Evolutionary conservation across 1,140 invertebrate genomes (phyloP), one percentile per base, ranked within the genome.

Genomic region (Neotoxoptera formosana): DNA sequence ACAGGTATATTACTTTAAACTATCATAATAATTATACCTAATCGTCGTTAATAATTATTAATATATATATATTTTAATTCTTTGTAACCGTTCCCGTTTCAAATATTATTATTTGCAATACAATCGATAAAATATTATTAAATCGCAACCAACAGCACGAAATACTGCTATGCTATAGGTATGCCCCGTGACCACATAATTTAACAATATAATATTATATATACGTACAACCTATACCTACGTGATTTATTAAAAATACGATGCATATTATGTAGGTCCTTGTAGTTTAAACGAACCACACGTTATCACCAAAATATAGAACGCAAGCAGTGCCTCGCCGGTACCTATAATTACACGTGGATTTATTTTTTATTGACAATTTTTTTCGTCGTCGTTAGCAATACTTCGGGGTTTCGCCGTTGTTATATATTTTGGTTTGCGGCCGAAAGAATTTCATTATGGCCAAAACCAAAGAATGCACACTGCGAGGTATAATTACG

Each of bases 401-500:
- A 14, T 90, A 60, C 51, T 41, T n/a, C 60, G 17, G 23, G 88
- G 56, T 60, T 90, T 60, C 23, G 41, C 53, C 34, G 36, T 90
- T 60, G 36, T 25, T 53, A n/a, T 67, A 17, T 51, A 21, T 21
- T 4, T 51, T 90, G 88, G 25, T 90, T 90, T 90, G 88, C 41
- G 36, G 87, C 48, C 60, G 17, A 41, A 90, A 41, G 53, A 90
- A 90, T 60, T 90, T 90, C 20, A 90, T 60, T 90, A 90, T 8
- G 17, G 4, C 23, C 36, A 30, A 41, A 91, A n/a, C 30, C 90
- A 47, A 81, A 91, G 25, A 76, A 81, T 48, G 90, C 11, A 81
- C 30, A 20, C 23, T 86, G 34, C 56, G 45, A 45, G 53, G 90
- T 47, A 91, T 91, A 91, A 91, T 91, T 91, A 91, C 45, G 67